Evolutionary conservation across 2,888 invertebrate species (phyloP).

Genomic region (Lycia hirtaria): DNA sequence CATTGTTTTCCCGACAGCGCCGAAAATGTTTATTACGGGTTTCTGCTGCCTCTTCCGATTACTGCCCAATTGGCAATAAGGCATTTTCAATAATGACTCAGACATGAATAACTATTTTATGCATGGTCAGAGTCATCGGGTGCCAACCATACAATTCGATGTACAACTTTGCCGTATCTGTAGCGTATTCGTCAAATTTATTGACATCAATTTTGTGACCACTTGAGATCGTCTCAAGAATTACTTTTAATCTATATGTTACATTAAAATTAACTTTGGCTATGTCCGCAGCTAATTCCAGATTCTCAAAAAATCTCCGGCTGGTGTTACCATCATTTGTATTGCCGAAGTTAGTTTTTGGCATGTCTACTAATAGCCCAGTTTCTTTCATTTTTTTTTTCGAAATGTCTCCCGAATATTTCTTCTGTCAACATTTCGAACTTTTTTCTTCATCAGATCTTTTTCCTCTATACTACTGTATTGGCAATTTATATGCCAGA

Average conservation of each 20-base stretch:
- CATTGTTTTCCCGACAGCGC: neutral
- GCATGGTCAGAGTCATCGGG: neutral
- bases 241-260: neutral
- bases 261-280: neutral
- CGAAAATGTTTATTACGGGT: neutral
- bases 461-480: neutral
- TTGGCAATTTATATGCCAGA: neutral
- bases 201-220: neutral
- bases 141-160: neutral
- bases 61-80: neutral
- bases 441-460: neutral
- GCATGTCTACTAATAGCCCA: neutral
- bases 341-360: neutral
- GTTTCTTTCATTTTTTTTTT: neutral
- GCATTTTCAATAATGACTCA: neutral
- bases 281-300: neutral
- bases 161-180: neutral
- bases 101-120: neutral
- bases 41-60: neutral
- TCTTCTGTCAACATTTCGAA: neutral
- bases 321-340: neutral
- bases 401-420: neutral
- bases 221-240: neutral
- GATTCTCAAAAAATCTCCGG: neutral
- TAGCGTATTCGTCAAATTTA: neutral